Evolutionary conservation across 2,888 invertebrate genomes (phyloP).

Genomic region (Drosophila maculinotata): DNA sequence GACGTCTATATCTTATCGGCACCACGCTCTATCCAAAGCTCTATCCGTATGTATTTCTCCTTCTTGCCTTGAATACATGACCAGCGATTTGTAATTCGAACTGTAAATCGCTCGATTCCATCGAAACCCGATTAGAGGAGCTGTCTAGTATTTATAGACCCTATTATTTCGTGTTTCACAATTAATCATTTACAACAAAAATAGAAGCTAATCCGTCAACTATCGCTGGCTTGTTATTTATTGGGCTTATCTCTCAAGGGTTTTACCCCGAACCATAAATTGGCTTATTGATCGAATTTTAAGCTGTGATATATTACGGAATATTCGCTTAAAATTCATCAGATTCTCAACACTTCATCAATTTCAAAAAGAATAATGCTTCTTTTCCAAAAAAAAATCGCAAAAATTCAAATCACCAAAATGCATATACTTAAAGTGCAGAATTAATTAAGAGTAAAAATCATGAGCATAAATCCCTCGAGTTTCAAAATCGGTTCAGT

Average conservation of each 20-base stretch:
- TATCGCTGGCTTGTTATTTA: background rate
- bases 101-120: constrained; percentile 2
- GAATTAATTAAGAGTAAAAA: too few relatives aligned
- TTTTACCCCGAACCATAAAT: constrained; percentile 17
- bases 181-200: background rate
- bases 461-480: too few relatives aligned
- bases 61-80: background rate
- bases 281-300: background rate
- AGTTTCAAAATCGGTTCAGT: too few relatives aligned
- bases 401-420: too few relatives aligned
- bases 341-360: too few relatives aligned
- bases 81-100: background rate
- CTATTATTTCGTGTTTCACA: constrained; percentile 5
- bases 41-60: background rate
- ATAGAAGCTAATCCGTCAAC: background rate
- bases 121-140: constrained; percentile 8
- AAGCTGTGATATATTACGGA: constrained; percentile 2
- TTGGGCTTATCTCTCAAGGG: constrained; percentile 21
- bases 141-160: background rate
- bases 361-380: too few relatives aligned
- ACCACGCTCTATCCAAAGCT: background rate
- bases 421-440: too few relatives aligned
- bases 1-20: constrained; percentile 32
- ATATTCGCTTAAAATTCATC: background rate
- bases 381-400: too few relatives aligned